phyloP scores from a whole-genome alignment of 2,888 invertebrate genomes.

The Apamea sordens region DNA sequence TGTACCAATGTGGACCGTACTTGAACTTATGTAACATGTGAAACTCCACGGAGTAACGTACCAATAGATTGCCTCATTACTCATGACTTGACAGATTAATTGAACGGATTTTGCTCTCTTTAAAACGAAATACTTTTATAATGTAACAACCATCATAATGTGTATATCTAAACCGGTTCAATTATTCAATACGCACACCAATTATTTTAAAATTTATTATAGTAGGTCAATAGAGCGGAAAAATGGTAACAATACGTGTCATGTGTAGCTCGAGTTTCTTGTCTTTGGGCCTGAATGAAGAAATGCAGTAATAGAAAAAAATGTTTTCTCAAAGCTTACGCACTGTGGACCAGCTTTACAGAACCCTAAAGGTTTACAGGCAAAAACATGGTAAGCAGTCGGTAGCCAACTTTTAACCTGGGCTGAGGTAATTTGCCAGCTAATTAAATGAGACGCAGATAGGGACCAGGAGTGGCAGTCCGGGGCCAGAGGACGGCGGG shows the following conservation, averaged over 20 bases:
- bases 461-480: not conserved
- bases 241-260: constrained; percentile 10
- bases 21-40: not conserved
- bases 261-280: too few relatives aligned
- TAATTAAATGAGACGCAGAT: not conserved
- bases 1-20: not conserved
- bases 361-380: not conserved
- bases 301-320: not conserved
- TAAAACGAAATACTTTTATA: not conserved
- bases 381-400: not conserved
- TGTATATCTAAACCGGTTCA: constrained; percentile 1
- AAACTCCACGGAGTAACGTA: not conserved
- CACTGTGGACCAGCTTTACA: not conserved
- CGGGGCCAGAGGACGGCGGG: not conserved
- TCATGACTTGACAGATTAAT: constrained; percentile 5
- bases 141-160: constrained; percentile 13
- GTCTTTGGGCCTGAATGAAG: not conserved
- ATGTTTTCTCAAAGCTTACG: not conserved
- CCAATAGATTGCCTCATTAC: not conserved
- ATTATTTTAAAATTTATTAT: constrained; percentile 22
- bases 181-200: not conserved
- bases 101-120: not conserved
- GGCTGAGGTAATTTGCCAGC: not conserved
- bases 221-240: constrained; percentile 6
- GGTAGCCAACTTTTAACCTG: not conserved